Conservation (phyloP, 2,888 invertebrate species). For the Drepana falcataria region DNA sequence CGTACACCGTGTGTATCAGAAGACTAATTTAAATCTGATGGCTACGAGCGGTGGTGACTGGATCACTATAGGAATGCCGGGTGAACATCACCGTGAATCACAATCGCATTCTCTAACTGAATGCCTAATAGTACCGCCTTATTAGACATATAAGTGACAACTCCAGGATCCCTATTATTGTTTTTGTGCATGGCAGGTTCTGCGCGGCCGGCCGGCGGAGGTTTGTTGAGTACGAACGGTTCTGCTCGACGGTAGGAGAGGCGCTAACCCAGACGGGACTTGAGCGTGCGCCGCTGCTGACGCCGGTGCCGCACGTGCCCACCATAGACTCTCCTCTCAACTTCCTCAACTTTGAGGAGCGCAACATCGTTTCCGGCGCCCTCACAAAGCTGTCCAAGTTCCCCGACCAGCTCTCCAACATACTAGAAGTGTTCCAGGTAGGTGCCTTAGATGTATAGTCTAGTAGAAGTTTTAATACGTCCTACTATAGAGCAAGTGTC, state of each 20-base stretch:
- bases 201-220: conserved; percentile 79
- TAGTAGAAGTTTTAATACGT: too few species aligned
- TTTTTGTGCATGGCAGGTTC: conserved; percentile 67
- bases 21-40: too few species aligned
- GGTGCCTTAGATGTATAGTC: too few species aligned
- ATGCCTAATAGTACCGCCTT: too few species aligned
- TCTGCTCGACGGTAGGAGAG: conserved; percentile 83
- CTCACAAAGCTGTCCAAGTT: conserved; percentile 83
- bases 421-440: conserved; percentile 83
- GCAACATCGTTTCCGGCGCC: conserved; percentile 80
- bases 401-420: conserved; percentile 83
- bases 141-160: too few species aligned
- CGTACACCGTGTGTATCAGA: too few species aligned
- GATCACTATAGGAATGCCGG: too few species aligned
- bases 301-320: conserved; percentile 85
- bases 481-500: too few species aligned
- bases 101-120: too few species aligned
- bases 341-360: conserved; percentile 87
- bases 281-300: conserved; percentile 82
- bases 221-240: conserved; percentile 82
- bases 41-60: too few species aligned
- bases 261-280: conserved; percentile 82
- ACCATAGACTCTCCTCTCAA: conserved; percentile 78
- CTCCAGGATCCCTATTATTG: too few species aligned
- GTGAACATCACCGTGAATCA: too few species aligned